These are phyloP conservation scores for Drosophila rellima DNA, from an alignment of 2,888 invertebrate genomes.

Conservation along the genomic window DNA sequence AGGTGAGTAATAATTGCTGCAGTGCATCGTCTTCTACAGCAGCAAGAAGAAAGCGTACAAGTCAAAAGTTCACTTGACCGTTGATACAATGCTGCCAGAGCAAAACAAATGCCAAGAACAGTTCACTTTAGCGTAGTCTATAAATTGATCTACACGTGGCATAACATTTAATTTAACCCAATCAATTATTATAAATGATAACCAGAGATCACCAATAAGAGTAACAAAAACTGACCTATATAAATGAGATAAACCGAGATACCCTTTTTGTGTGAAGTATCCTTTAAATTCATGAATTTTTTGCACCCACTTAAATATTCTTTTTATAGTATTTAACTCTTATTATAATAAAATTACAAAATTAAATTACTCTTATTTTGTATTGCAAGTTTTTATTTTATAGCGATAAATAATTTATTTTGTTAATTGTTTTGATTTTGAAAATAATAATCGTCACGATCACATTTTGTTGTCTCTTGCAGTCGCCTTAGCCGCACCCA, in stretches of 20 bases:
- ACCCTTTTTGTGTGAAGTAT: too few species aligned
- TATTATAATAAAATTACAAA: too few species aligned
- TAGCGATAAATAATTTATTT: too few species aligned
- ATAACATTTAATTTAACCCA: conserved; percentile 60
- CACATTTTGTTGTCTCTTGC: conserved; percentile 19
- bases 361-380: too few species aligned
- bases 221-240: too few species aligned
- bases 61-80: conserved; percentile 62
- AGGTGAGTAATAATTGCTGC: conserved; percentile 88
- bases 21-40: conserved; percentile 9
- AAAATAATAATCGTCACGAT: too few species aligned
- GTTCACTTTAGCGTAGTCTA: conserved; percentile 74
- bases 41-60: conserved; percentile 81
- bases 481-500: conserved; percentile 95
- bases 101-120: conserved; percentile 82
- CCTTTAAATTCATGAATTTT: too few species aligned
- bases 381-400: too few species aligned
- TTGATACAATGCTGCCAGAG: conserved; percentile 85
- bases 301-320: too few species aligned
- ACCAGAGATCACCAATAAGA: neutral
- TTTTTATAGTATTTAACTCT: too few species aligned
- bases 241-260: too few species aligned
- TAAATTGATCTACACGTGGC: conserved; percentile 84
- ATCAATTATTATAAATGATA: neutral
- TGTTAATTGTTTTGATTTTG: too few species aligned